Conservation (phyloP, 2,888 invertebrate genomes). For the Dexiosoma caninum region DNA sequence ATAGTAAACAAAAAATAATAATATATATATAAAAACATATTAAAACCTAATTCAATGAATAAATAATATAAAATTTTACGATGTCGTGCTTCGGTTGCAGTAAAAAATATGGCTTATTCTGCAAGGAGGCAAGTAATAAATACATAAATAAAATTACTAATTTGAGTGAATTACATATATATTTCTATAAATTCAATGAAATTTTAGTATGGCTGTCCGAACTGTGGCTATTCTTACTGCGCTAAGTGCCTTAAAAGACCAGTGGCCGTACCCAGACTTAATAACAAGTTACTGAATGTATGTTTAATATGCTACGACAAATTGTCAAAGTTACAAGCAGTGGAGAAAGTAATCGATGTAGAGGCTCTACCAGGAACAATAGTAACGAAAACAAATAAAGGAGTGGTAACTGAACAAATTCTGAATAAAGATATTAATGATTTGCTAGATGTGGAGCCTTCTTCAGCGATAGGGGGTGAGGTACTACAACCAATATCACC, state of each 20-base stretch:
- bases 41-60: conserved; percentile 1
- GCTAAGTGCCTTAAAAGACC: conserved; percentile 88
- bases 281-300: conserved; percentile 82
- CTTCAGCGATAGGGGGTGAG: conserved; percentile 68
- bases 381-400: conserved; percentile 63
- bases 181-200: not conserved
- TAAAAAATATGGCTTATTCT: conserved; percentile 84
- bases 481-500: conserved; percentile 69
- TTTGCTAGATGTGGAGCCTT: conserved; percentile 63
- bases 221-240: conserved; percentile 91
- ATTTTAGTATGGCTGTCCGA: conserved; percentile 87
- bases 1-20: too few species aligned
- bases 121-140: conserved; percentile 82
- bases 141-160: conserved; percentile 2
- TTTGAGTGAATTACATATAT: not conserved
- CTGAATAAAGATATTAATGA: conserved; percentile 53
- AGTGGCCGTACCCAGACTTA: conserved; percentile 82
- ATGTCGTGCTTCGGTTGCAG: conserved; percentile 88
- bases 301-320: conserved; percentile 79
- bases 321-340: conserved; percentile 69
- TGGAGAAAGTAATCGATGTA: conserved; percentile 69
- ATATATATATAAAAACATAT: not conserved
- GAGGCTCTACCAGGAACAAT: conserved; percentile 79
- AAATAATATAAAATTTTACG: conserved; percentile 6
- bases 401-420: conserved; percentile 30